A percentile compares a stretch with the other conserved stretches of the same genome.
These are phyloP conservation scores for Mormyrus hasselquistii DNA, from an alignment of 2,797 vertebrate genomes.

Conservation along the genomic window DNA sequence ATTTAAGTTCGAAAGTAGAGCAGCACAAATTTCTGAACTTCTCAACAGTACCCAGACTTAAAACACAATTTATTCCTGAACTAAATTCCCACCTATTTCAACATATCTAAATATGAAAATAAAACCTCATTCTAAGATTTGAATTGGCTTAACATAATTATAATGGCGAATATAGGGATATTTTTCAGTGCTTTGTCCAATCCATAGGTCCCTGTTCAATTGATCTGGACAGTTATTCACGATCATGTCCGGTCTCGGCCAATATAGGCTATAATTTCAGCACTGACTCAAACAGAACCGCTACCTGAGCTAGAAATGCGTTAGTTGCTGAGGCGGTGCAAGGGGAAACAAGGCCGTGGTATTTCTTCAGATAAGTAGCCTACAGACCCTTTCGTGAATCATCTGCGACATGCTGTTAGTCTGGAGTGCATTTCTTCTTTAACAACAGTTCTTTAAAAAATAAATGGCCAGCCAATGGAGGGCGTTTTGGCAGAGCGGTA, in stretches of 20 bases:
- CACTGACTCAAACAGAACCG: background rate
- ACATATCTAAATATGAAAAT: background rate
- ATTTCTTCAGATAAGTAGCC: background rate
- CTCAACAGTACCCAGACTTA: background rate
- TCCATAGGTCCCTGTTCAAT: background rate
- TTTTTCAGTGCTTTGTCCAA: background rate
- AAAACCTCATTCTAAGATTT: background rate
- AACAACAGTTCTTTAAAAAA: background rate
- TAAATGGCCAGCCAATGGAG: background rate
- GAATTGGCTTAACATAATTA: background rate
- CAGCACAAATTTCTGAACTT: background rate
- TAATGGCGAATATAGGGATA: background rate
- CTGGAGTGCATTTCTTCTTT: background rate
- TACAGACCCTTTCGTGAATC: background rate
- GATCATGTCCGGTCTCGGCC: background rate
- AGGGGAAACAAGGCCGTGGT: background rate
- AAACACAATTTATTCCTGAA: background rate
- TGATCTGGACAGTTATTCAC: background rate
- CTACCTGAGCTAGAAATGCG: background rate
- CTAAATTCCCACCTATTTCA: background rate
- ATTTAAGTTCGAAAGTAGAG: constrained; percentile 24
- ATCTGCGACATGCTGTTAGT: background rate
- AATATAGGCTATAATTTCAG: background rate
- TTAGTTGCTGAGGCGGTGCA: background rate
- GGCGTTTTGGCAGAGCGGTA: background rate